phyloP scores from a whole-genome alignment of 2,888 invertebrate species.

The Oxytorus armatus region DNA sequence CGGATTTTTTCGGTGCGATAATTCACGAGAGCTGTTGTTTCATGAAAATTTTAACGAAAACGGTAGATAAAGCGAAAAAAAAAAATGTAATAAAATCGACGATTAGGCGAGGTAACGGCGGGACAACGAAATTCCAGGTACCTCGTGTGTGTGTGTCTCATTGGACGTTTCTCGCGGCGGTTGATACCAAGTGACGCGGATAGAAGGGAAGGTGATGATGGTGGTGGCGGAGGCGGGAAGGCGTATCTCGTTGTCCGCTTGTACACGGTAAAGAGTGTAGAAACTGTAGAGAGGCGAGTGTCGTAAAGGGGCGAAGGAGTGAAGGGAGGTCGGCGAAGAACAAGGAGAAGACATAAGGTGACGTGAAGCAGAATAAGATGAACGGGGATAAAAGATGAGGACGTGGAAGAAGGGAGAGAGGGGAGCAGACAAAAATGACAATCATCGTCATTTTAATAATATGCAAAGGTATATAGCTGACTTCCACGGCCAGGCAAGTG shows the following conservation, averaged over 20 bases:
- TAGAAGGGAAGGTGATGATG: conserved; percentile 42
- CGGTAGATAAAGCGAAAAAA: too few relatives aligned
- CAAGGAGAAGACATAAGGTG: too few relatives aligned
- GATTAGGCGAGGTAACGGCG: conserved; percentile 42
- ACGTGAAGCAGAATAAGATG: conserved; percentile 36
- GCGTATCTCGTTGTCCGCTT: conserved; percentile 62
- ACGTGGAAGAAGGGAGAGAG: conserved; percentile 57
- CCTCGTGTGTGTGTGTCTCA: conserved; percentile 35
- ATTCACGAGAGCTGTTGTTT: not conserved
- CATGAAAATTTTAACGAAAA: too few relatives aligned
- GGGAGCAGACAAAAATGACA: conserved; percentile 82
- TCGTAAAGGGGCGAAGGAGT: not conserved
- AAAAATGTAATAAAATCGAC: conserved; percentile 42
- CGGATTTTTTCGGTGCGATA: not conserved
- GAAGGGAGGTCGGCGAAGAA: conserved; percentile 30
- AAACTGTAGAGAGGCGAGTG: conserved; percentile 29
- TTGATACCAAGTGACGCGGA: conserved; percentile 60
- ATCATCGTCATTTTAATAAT: conserved; percentile 85
- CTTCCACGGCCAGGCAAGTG: conserved; percentile 83
- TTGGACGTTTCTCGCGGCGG: conserved; percentile 45
- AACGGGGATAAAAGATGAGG: conserved; percentile 34
- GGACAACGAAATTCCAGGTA: conserved; percentile 60
- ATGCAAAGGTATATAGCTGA: conserved; percentile 80
- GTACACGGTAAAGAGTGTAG: conserved; percentile 43
- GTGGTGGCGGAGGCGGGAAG: conserved; percentile 67